Evolutionary conservation across 2,888 invertebrate genomes (phyloP).

Genomic region (Mactromeris polynyma): DNA sequence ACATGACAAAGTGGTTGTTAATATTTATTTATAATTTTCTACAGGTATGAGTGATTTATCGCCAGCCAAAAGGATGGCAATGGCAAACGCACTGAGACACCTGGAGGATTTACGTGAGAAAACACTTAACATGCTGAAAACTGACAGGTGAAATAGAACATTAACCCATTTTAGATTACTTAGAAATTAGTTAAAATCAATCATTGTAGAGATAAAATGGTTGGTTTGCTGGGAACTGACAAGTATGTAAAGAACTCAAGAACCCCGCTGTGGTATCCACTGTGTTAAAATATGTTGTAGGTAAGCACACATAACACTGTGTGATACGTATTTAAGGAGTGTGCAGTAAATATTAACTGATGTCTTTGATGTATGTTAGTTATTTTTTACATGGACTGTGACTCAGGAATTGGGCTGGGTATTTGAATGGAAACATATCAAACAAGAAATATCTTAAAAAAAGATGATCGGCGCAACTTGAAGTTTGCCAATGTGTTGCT

Average conservation of each 20-base stretch:
- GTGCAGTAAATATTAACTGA: background rate
- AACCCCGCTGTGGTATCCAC: background rate
- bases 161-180: background rate
- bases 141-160: conserved; percentile 88
- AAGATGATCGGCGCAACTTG: too few species aligned
- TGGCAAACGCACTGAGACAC: conserved; percentile 83
- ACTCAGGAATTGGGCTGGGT: too few species aligned
- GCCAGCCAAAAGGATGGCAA: conserved; percentile 83
- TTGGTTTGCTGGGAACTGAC: background rate
- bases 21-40: background rate
- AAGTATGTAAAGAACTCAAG: background rate
- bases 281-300: background rate
- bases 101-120: conserved; percentile 83
- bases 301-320: background rate
- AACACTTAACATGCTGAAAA: conserved; percentile 89
- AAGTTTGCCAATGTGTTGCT: too few species aligned
- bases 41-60: conserved; percentile 86
- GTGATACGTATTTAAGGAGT: background rate
- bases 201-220: background rate
- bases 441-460: too few species aligned
- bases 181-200: background rate
- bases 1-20: background rate
- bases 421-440: too few species aligned
- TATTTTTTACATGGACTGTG: background rate
- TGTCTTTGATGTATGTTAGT: background rate